These are phyloP conservation scores for Indicator maculatus DNA, from an alignment of 2,113 vertebrate species.

Conservation along the genomic window DNA sequence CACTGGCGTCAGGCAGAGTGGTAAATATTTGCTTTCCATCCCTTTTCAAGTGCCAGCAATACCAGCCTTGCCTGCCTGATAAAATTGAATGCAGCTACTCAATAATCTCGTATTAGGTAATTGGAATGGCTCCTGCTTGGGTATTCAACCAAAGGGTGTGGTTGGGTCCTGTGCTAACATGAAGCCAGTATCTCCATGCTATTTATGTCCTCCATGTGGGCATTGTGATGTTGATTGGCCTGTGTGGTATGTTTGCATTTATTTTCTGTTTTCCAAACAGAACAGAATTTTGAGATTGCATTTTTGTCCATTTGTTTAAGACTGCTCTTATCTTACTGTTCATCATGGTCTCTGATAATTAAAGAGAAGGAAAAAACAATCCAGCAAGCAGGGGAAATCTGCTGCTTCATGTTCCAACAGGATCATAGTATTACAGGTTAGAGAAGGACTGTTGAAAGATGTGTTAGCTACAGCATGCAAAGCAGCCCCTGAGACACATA, in stretches of 20 bases:
- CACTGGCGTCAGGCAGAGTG: not conserved
- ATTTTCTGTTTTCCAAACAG: not conserved
- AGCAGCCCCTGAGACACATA: accelerated
- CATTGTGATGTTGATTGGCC: not conserved
- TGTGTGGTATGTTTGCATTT: not conserved
- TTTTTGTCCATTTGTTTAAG: not conserved
- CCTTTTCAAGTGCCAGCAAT: constrained; percentile 23
- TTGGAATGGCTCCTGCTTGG: not conserved
- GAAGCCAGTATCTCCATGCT: not conserved
- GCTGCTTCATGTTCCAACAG: not conserved
- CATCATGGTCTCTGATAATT: not conserved
- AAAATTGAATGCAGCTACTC: constrained; percentile 6
- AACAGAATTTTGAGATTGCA: accelerated
- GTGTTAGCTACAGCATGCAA: not conserved
- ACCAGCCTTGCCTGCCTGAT: constrained; percentile 29
- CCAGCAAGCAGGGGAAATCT: not conserved
- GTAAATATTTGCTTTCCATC: constrained; percentile 19
- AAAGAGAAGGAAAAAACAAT: not conserved
- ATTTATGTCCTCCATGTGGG: not conserved
- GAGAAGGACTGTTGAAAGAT: not conserved
- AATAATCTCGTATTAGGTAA: not conserved
- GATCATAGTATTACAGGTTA: not conserved
- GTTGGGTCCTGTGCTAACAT: constrained; percentile 57
- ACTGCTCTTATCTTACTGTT: not conserved
- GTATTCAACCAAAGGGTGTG: constrained; percentile 57